Base-by-base conservation (phyloP, 2,797 vertebrate genomes). In the Anas bernieri region DNA sequence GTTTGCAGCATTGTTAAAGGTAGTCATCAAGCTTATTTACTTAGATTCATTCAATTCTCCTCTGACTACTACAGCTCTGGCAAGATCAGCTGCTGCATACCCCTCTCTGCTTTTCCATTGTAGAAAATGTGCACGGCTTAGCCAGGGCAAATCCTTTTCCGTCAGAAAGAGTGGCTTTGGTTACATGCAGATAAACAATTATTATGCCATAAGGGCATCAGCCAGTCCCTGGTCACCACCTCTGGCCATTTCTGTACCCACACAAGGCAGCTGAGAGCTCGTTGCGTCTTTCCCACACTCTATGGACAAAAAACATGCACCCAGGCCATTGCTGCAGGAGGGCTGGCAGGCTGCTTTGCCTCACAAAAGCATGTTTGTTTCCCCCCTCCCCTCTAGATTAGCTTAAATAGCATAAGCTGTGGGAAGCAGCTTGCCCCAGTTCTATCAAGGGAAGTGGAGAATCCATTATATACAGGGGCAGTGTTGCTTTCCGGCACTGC, bases 311-410 rank as follows among this genome's bases (percentile, higher is more conserved):
- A 50, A 50, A 8, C 0, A 0, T 8, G 6, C 20, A 20, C 26
- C 20, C 3, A 2, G 55, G 26, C 7, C 46, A 3, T 3, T 52
- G 43, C 52, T 12, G n/a, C 64, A 39, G 66, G 46, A 63, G 20
- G 9, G 56, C 25, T 79, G 83, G 8, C 23, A 7, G 0, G 0
- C 83, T 63, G 52, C 64, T 55, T 39, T 9, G 31, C 35, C 48
- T 89, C 78, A 4, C 54, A 26, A 56, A 9, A 52, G 25, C 0
- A 0, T 8, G 16, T 25, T 48, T 1, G 0, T 52, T 18, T 16
- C 1, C 61, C 58, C 63, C 70, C 66, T n/a, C 31, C n/a, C 37
- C 17, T 18, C 1, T 3, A 68, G 13, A 17, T 43, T 6, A 59
- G 31, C 41, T 86, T 58, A 58, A 81, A 74, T 3, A 83, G 66